Percentiles rank a stretch among this genome's conserved stretches.
phyloP scores from a whole-genome alignment of 2,113 vertebrate genomes.

The Scolopax mira region DNA sequence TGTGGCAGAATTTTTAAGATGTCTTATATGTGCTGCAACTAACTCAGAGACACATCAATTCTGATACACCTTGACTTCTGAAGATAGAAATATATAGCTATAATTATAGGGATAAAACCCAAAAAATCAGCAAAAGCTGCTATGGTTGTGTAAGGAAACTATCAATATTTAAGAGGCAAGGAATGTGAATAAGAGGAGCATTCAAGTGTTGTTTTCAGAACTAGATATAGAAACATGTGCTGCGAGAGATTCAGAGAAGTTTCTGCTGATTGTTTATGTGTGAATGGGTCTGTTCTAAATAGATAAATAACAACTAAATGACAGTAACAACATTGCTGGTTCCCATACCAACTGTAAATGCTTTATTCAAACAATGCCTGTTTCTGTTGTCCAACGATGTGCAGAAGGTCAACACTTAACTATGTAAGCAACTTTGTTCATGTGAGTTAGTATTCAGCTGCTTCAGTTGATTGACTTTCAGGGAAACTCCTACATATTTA shows the following conservation, averaged over 20 bases:
- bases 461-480: neutral
- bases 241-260: neutral
- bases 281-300: neutral
- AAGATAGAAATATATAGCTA: neutral
- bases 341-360: neutral
- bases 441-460: neutral
- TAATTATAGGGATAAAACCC: neutral
- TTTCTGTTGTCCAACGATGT: neutral
- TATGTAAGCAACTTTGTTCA: neutral
- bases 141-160: neutral
- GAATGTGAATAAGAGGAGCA: neutral
- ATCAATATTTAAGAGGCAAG: neutral
- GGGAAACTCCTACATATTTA: neutral
- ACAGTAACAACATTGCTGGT: neutral
- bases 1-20: neutral
- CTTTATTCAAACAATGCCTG: neutral
- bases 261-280: neutral
- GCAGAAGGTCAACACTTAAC: neutral
- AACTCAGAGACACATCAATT: neutral
- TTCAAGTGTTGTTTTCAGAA: neutral
- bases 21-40: neutral
- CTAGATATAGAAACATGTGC: neutral
- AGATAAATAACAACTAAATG: neutral
- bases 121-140: neutral
- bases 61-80: neutral